A percentile compares a stretch with the other conserved stretches of the same genome.
Evolutionary conservation across 2,797 vertebrate species (phyloP).

Genomic region (Avahi laniger): DNA sequence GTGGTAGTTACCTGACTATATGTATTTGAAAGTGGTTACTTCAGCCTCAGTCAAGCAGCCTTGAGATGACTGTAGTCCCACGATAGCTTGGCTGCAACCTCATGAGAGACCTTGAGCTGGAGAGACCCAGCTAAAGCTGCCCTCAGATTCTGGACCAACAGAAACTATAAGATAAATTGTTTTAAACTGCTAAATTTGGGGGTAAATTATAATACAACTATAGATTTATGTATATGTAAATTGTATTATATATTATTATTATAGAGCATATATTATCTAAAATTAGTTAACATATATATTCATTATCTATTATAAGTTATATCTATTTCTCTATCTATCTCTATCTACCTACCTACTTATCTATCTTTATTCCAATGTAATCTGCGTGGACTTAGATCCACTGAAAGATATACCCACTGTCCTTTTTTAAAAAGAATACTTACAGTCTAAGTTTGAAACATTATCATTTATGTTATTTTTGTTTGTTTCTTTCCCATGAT

Average conservation of each 20-base stretch:
- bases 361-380: not conserved
- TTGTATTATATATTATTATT: not conserved
- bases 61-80: not conserved
- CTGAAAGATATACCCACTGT: not conserved
- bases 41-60: not conserved
- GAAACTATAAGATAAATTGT: not conserved
- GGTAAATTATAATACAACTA: not conserved
- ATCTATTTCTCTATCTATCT: not conserved
- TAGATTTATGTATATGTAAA: not conserved
- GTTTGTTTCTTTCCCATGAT: not conserved
- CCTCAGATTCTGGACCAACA: not conserved
- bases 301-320: not conserved
- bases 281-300: not conserved
- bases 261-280: not conserved
- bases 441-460: not conserved
- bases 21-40: not conserved
- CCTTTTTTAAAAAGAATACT: not conserved
- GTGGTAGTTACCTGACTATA: not conserved
- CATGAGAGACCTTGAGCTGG: not conserved
- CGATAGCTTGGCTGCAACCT: not conserved
- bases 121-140: not conserved
- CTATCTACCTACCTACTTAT: not conserved
- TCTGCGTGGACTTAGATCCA: not conserved
- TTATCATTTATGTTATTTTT: constrained; percentile 26
- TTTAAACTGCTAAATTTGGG: not conserved